Conservation (phyloP, 1,140 invertebrate genomes). For the Melipona quadrifasciata region DNA sequence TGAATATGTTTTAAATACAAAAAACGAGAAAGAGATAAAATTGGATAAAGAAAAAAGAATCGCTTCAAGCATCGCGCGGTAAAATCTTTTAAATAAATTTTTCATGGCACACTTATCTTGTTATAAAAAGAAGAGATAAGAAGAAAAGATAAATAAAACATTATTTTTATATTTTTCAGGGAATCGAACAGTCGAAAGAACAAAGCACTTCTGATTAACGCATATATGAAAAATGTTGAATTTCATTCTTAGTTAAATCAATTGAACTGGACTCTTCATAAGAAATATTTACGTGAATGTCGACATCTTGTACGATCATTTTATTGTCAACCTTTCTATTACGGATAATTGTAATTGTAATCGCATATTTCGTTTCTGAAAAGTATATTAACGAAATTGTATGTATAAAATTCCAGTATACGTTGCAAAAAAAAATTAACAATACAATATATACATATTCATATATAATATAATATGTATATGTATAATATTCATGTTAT, state of each 20-base stretch:
- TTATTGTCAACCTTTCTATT: slow-evolving; percentile 66
- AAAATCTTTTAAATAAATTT: slow-evolving; percentile 2
- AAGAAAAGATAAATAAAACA: neutral
- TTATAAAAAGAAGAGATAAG: neutral
- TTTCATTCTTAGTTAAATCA: slow-evolving; percentile 62
- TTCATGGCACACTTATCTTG: neutral
- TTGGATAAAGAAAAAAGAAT: neutral
- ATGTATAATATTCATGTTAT: too few relatives aligned
- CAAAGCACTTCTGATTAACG: neutral
- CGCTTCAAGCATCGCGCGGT: neutral
- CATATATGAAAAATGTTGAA: neutral
- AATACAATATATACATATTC: slow-evolving; percentile 81
- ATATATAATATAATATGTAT: slow-evolving; percentile 73
- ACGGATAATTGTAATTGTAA: slow-evolving; percentile 32
- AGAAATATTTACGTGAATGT: slow-evolving; percentile 63
- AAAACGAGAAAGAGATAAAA: slow-evolving; percentile 32
- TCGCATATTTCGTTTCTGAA: neutral
- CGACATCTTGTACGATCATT: slow-evolving; percentile 58
- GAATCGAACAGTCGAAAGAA: neutral
- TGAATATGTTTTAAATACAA: slow-evolving; percentile 21
- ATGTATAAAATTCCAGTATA: neutral
- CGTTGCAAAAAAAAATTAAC: slow-evolving; percentile 49
- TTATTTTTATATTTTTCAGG: neutral
- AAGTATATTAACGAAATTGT: neutral
- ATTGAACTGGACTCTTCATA: slow-evolving; percentile 56